Evolutionary conservation across 1,140 invertebrate genomes (phyloP), one percentile per base, ranked within the genome.

Genomic region (Drosophila pruinosa): DNA sequence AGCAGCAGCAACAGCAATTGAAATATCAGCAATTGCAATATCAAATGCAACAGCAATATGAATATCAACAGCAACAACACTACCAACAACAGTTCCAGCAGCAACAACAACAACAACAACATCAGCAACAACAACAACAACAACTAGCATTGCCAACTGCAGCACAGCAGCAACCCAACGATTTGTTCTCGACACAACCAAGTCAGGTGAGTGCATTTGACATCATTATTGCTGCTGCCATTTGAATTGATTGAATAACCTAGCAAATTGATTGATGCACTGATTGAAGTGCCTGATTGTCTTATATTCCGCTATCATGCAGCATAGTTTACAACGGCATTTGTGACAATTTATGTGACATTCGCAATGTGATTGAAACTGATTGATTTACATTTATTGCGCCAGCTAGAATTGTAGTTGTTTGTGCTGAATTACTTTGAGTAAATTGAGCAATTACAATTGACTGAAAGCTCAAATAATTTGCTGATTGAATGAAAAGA

Each of bases 41-140:
- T 81, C 80, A 85, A 71, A 81, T 85, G 80, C 80, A 85, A 31
- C 81, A 86, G 62, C 81, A 88, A 81, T 86, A 86, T 85, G 81
- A 88, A 81, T 88, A 86, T 58, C 81, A 86, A 28, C 81, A 86
- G 53, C 81, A 86, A 39, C 77, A 88, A 34, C 82, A 86, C 34
- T 86, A 65, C 61, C 81, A 86, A 34, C 81, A 88, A 43, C 81
- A 86, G 43, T 86, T 71, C 28, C 81, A 86, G 26, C 81, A 80
- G 3, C 81, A 83, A 15, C 78, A 81, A 1, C 77, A 81, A 0
- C 67, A 80, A 0, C 64, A 77, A 7, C 56, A 72, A 2, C 72
- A 74, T 10, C 52, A 48, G 7, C 72, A 69, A 3, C 75, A 67
- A 7, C 58, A 58, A 31, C 73, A 70, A 2, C 61, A 72, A 48